Percentiles rank a stretch among this genome's conserved stretches.
Evolutionary conservation across 2,888 invertebrate species (phyloP).

Genomic region (Pollenia griseotomentosa): DNA sequence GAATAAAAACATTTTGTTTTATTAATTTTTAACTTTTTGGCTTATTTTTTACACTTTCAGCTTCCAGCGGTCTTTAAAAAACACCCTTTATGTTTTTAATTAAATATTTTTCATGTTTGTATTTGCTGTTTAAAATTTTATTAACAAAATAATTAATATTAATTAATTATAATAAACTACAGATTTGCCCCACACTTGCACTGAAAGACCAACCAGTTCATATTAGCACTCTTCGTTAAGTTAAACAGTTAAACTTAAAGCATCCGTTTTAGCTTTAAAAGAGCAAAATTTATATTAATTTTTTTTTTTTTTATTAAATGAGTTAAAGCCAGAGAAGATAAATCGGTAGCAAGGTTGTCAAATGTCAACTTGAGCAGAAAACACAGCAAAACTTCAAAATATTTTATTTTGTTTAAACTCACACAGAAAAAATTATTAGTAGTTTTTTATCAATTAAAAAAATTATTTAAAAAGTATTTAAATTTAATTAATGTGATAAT

Average conservation of each 20-base stretch:
- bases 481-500: too few relatives aligned
- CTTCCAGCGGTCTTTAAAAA: too few relatives aligned
- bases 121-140: too few relatives aligned
- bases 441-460: too few relatives aligned
- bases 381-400: neutral
- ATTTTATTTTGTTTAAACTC: neutral
- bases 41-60: too few relatives aligned
- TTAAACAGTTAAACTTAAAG: neutral
- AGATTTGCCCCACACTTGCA: neutral
- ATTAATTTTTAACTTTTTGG: too few relatives aligned
- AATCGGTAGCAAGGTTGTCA: conserved; percentile 70
- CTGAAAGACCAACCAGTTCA: neutral
- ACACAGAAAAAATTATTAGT: too few relatives aligned
- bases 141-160: neutral
- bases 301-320: conserved; percentile 22
- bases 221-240: neutral
- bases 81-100: too few relatives aligned
- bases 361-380: conserved; percentile 45
- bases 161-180: neutral
- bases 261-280: conserved; percentile 11
- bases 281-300: neutral
- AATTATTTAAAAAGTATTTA: too few relatives aligned
- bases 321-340: conserved; percentile 48
- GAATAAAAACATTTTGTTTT: too few relatives aligned
- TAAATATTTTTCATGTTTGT: too few relatives aligned